Percentiles rank a stretch among this genome's conserved stretches.
phyloP scores from a whole-genome alignment of 2,113 vertebrate genomes.

The Andinoacara biseriatus region DNA sequence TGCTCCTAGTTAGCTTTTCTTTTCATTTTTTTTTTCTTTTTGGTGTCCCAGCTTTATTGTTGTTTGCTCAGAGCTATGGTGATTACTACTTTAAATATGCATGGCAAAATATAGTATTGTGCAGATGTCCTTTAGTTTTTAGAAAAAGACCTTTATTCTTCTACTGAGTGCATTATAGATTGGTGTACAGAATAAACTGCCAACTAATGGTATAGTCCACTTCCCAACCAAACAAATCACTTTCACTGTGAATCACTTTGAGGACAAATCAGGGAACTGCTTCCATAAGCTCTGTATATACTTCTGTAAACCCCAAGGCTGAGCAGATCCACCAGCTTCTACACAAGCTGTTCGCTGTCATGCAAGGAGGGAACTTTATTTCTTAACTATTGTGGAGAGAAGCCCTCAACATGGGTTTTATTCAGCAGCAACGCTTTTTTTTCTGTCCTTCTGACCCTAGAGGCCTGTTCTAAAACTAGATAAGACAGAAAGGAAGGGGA shows the following conservation, averaged over 20 bases:
- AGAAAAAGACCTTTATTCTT: background rate
- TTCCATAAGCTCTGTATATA: background rate
- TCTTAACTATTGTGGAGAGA: too few relatives aligned
- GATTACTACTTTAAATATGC: background rate
- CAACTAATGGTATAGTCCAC: background rate
- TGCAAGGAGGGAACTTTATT: too few relatives aligned
- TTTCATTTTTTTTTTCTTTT: background rate
- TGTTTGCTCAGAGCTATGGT: background rate
- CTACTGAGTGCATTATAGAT: background rate
- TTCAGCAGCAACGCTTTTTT: slow-evolving; percentile 21
- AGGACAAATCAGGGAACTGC: background rate
- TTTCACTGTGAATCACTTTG: background rate
- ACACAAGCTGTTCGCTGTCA: background rate
- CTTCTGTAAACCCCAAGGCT: background rate
- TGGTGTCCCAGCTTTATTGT: background rate
- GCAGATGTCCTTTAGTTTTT: background rate
- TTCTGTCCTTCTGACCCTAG: slow-evolving; percentile 33
- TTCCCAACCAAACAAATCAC: background rate
- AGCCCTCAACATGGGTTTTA: slow-evolving; percentile 13
- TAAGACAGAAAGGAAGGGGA: slow-evolving; percentile 20
- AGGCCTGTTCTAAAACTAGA: slow-evolving; percentile 50
- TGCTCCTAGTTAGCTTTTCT: background rate
- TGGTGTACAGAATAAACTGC: background rate
- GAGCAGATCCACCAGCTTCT: background rate
- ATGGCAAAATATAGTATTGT: background rate